Evolutionary conservation across 2,888 invertebrate genomes (phyloP), one percentile per base, ranked within the genome.

Genomic region (Lithophane leautieri): DNA sequence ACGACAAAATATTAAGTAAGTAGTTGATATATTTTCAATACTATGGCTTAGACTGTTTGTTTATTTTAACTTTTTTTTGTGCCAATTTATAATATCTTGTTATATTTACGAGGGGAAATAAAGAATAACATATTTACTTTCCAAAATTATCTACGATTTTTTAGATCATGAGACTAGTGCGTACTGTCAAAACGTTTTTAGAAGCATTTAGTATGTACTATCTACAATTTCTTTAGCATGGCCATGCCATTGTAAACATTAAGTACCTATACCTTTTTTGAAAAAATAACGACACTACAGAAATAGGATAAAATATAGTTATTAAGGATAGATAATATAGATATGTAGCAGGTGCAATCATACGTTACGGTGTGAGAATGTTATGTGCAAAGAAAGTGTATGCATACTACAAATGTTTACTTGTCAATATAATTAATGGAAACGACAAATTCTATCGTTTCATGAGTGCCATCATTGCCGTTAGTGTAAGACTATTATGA

Each of bases 401-500:
- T 76, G 70, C 52, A 58, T 76, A 78, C 6, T 54, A 70, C 61
- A 73, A 44, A 73, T 54, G 71, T 76, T 82, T 60, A 67, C 60
- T 74, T 72, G 58, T 62, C 58, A 62, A 73, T 78, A 73, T 69
- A 92, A 90, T 90, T 89, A 90, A 89, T 90, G 88, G 90, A 91
- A 91, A 89, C 90, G 84, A 87, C 89, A 83, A 79, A 80, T 34
- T 69, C 14, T 47, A 81, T 82, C 65, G 79, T 85, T 82, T 71
- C 50, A 71, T 77, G 72, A 81, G 67, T 76, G 47, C 67, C 71
- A 79, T 72, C 69, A 83, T 85, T 90, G 90, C 88, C 89, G 89
- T 92, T 78, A 82, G 90, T 90, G 94, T 94, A 94, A 95, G 95
- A 95, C 95, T 95, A 94, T 94, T 93, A 92, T 85, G 85, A 79